These are phyloP conservation scores for Cherax destructor DNA, from an alignment of 1,140 invertebrate genomes.

Conservation along the genomic window DNA sequence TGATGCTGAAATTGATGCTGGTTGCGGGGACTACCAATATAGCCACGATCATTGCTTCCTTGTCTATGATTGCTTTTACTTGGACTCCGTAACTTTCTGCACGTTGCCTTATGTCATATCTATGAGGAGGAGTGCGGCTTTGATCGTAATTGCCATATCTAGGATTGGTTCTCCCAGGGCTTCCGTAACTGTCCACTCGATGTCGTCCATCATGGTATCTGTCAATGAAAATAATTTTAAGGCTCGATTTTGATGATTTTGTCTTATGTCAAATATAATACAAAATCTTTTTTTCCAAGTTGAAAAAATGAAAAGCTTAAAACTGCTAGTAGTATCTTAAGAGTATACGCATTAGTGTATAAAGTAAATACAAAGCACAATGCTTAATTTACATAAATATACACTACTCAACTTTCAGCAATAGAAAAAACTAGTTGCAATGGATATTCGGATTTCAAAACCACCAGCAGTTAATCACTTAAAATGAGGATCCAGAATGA, in stretches of 20 bases:
- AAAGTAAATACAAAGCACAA: too few species aligned
- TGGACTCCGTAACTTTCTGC: constrained; percentile 45
- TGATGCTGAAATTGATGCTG: constrained; percentile 33
- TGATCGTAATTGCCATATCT: constrained; percentile 20
- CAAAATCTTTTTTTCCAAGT: too few species aligned
- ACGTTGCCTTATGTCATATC: constrained; percentile 27
- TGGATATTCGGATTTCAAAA: too few species aligned
- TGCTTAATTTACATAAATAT: too few species aligned
- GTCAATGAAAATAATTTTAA: not conserved
- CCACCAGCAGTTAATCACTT: too few species aligned
- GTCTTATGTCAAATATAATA: too few species aligned
- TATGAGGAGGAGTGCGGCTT: constrained; percentile 19
- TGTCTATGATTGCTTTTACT: constrained; percentile 21
- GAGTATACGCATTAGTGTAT: too few species aligned
- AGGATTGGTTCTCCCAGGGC: constrained; percentile 30
- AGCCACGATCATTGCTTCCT: constrained; percentile 21
- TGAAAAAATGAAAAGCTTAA: too few species aligned
- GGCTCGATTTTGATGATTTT: not conserved
- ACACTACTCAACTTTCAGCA: too few species aligned
- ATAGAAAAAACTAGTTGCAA: too few species aligned
- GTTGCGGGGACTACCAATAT: constrained; percentile 29
- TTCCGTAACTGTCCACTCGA: constrained; percentile 23
- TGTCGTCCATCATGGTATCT: constrained; percentile 44
- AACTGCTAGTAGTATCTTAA: too few species aligned
- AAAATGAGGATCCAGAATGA: too few species aligned